Conservation (phyloP, 30 jellyfish, hydroid and myxozoan genomes). For the Turritopsis rubra region DNA sequence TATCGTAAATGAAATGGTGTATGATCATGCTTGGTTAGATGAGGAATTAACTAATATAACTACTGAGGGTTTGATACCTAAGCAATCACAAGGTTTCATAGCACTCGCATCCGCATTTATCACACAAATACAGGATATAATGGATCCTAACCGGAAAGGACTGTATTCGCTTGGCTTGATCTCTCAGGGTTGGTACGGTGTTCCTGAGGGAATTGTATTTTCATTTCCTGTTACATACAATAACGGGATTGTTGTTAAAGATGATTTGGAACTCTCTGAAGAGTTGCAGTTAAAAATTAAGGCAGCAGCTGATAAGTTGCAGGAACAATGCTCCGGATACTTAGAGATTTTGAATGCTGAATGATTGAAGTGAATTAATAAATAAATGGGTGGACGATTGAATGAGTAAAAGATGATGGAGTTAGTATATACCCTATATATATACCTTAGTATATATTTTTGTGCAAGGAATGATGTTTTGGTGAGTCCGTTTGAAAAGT, state of each 20-base stretch:
- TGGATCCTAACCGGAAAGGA: conserved; percentile 31
- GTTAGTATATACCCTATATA: too few relatives aligned
- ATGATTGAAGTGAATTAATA: background rate
- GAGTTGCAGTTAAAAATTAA: conserved; percentile 24
- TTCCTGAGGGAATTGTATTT: conserved; percentile 71
- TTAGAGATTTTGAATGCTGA: conserved; percentile 9
- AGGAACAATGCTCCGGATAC: conserved; percentile 28
- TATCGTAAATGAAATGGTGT: conserved; percentile 50
- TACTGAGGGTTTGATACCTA: background rate
- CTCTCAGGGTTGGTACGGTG: conserved; percentile 86
- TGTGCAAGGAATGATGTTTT: too few relatives aligned
- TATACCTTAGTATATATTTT: too few relatives aligned
- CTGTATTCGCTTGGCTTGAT: conserved; percentile 57
- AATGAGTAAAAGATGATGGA: background rate
- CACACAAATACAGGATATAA: conserved; percentile 57
- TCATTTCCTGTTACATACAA: conserved; percentile 67
- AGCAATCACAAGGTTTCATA: conserved; percentile 14
- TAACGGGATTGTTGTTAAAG: conserved; percentile 33
- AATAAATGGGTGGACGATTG: background rate
- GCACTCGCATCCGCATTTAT: conserved; percentile 73
- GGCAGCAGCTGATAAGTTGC: conserved; percentile 30
- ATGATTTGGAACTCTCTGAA: conserved; percentile 30
- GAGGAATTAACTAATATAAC: conserved; percentile 27
- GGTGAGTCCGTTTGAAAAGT: too few relatives aligned
- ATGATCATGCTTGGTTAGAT: conserved; percentile 67